Conservation (phyloP, 2,113 vertebrate genomes). For the Daphoenositta chrysoptera region DNA sequence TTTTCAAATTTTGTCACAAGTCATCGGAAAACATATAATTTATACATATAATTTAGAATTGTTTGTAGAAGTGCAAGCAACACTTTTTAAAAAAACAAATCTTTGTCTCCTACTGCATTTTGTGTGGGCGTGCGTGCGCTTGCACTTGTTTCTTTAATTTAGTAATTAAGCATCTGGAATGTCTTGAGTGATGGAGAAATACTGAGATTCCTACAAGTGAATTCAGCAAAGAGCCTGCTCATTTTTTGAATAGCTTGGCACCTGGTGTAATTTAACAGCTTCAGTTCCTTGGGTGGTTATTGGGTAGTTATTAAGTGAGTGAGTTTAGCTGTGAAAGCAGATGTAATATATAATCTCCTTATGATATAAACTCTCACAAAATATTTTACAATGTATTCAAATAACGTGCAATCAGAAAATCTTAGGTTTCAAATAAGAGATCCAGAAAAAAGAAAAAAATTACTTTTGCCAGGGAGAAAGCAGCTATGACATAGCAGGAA, state of each 20-base stretch:
- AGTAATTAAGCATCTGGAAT: conserved; percentile 46
- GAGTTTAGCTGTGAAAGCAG: conserved; percentile 28
- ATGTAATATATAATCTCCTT: neutral
- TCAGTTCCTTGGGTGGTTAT: neutral
- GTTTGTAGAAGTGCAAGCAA: neutral
- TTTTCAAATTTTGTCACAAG: neutral
- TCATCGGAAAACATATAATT: neutral
- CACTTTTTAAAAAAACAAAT: neutral
- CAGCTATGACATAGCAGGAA: neutral
- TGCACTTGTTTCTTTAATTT: neutral
- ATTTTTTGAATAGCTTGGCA: neutral
- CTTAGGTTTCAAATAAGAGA: neutral
- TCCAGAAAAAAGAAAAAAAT: neutral
- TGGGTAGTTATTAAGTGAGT: neutral
- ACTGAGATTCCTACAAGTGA: neutral
- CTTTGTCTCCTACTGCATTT: neutral
- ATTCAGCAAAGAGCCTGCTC: neutral
- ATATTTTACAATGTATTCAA: neutral
- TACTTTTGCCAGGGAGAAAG: neutral
- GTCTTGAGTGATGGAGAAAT: neutral
- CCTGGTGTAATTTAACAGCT: conserved; percentile 25
- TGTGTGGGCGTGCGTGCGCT: accelerated
- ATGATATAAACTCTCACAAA: neutral
- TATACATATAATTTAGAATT: neutral
- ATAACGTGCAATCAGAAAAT: neutral